Evolutionary conservation across 1,140 invertebrate species (phyloP).

Genomic region (Ptiloglossa arizonensis): DNA sequence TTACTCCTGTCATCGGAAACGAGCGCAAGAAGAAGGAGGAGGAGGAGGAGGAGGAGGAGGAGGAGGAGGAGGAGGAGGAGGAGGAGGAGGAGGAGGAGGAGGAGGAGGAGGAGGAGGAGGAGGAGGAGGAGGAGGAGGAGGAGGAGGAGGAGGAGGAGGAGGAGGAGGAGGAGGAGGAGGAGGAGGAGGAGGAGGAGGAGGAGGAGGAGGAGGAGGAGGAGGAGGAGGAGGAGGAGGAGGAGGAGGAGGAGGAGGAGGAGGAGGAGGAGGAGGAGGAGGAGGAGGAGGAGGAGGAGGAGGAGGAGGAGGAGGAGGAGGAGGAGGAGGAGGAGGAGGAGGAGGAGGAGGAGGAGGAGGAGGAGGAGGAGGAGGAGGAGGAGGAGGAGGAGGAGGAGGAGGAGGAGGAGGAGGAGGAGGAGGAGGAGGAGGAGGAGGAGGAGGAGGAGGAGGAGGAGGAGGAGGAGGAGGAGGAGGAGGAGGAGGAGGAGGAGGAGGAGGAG

Average conservation of each 20-base stretch:
- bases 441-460: neutral
- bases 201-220: neutral
- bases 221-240: neutral
- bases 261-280: neutral
- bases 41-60: neutral
- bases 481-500: neutral
- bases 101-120: neutral
- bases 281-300: neutral
- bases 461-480: neutral
- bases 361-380: conserved; percentile 3
- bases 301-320: neutral
- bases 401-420: neutral
- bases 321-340: neutral
- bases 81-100: neutral
- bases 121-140: neutral
- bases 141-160: neutral
- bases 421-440: neutral
- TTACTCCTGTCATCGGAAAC: conserved; percentile 70
- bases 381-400: neutral
- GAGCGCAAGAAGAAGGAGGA: conserved; percentile 36
- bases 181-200: neutral
- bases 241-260: neutral
- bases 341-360: neutral
- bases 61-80: neutral
- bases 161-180: neutral